These are phyloP conservation scores for Candoia aspera DNA, from an alignment of 2,113 vertebrate species.

Conservation along the genomic window DNA sequence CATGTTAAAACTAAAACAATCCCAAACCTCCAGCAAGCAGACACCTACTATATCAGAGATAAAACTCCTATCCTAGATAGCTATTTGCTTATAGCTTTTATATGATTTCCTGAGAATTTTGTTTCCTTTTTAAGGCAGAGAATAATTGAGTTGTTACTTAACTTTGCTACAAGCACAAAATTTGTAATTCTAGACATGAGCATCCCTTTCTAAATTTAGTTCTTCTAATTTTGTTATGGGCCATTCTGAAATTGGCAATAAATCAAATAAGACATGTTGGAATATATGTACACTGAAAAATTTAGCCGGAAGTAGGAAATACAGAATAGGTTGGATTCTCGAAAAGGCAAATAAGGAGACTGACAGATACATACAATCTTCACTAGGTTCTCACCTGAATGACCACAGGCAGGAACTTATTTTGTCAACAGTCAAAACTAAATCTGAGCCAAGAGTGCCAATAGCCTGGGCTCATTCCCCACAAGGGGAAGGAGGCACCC, in stretches of 20 bases:
- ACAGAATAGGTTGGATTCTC: background rate
- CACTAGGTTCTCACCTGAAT: background rate
- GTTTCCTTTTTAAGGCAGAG: background rate
- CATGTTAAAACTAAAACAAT: background rate
- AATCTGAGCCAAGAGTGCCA: background rate
- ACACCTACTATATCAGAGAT: background rate
- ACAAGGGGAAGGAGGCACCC: background rate
- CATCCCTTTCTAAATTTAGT: background rate
- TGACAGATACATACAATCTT: background rate
- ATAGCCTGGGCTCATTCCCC: background rate
- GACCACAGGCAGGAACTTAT: background rate
- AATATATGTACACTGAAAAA: background rate
- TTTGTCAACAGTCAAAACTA: background rate
- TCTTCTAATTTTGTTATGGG: background rate
- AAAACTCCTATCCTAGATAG: background rate
- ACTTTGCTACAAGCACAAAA: background rate
- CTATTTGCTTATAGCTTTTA: background rate
- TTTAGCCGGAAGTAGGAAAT: background rate
- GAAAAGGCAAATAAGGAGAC: background rate
- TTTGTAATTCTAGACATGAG: background rate
- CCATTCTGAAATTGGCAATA: background rate
- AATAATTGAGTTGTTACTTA: background rate
- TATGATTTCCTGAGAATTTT: background rate
- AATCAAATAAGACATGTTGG: background rate
- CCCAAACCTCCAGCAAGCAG: background rate